phyloP scores from a whole-genome alignment of 2,113 vertebrate genomes.

The Loxodonta africana region DNA sequence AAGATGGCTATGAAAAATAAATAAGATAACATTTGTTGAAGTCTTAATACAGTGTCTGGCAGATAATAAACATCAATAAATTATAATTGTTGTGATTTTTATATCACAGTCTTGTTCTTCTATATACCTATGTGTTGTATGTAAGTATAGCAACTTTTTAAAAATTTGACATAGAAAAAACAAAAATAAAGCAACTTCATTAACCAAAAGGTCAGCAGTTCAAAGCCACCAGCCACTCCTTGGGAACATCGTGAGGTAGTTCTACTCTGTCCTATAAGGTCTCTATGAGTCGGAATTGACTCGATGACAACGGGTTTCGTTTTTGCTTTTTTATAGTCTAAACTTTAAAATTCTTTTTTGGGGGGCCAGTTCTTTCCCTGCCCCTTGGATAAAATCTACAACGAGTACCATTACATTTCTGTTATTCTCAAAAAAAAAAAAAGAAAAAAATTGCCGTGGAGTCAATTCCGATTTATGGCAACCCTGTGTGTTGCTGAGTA shows the following conservation, averaged over 20 bases:
- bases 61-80: background rate
- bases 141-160: background rate
- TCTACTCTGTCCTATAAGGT: no score
- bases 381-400: background rate
- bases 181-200: slow-evolving; percentile 15
- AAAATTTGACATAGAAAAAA: background rate
- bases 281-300: no score
- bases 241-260: no score
- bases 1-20: slow-evolving; percentile 6
- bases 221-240: no score
- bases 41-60: background rate
- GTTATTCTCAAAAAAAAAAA: background rate
- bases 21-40: slow-evolving; percentile 1
- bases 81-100: background rate
- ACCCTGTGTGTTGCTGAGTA: no score
- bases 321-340: background rate
- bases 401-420: background rate
- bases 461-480: background rate
- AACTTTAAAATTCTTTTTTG: background rate
- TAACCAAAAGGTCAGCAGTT: background rate
- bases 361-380: background rate
- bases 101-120: background rate
- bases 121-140: no score
- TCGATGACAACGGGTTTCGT: no score
- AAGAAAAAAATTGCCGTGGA: background rate